These are phyloP conservation scores for Conus betulinus DNA, from an alignment of 1,140 invertebrate genomes.

Conservation along the genomic window DNA sequence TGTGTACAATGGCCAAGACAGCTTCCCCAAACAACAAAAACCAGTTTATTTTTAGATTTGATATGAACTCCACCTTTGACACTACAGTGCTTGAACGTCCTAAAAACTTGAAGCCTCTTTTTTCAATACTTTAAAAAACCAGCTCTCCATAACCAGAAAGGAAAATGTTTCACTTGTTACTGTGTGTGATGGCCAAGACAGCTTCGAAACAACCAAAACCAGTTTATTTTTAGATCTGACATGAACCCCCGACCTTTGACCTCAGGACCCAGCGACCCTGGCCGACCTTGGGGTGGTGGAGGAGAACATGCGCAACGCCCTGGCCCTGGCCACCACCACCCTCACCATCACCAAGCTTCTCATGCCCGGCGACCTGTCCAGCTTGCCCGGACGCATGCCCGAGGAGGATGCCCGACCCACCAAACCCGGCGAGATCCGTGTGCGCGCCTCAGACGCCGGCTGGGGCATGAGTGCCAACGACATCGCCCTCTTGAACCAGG, in stretches of 20 bases:
- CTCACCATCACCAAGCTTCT: constrained; percentile 64
- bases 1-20: no score
- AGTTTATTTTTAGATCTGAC: no score
- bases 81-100: no score
- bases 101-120: no score
- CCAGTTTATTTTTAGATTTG: no score
- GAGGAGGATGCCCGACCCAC: constrained; percentile 14
- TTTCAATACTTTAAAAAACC: no score
- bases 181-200: no score
- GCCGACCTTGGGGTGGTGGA: constrained; percentile 70
- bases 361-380: constrained; percentile 48
- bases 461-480: constrained; percentile 19
- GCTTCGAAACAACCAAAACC: no score
- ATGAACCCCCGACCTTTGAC: not conserved
- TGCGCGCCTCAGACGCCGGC: constrained; percentile 28
- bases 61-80: no score
- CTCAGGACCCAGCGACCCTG: constrained; percentile 63
- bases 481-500: constrained; percentile 27
- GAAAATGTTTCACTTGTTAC: no score
- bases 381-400: not conserved
- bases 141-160: no score
- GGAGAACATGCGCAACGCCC: constrained; percentile 66
- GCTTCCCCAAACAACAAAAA: no score
- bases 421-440: constrained; percentile 34
- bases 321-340: constrained; percentile 64